These are phyloP conservation scores for Probaryconus sp. DNA, from an alignment of 1,140 invertebrate genomes.

Conservation along the genomic window DNA sequence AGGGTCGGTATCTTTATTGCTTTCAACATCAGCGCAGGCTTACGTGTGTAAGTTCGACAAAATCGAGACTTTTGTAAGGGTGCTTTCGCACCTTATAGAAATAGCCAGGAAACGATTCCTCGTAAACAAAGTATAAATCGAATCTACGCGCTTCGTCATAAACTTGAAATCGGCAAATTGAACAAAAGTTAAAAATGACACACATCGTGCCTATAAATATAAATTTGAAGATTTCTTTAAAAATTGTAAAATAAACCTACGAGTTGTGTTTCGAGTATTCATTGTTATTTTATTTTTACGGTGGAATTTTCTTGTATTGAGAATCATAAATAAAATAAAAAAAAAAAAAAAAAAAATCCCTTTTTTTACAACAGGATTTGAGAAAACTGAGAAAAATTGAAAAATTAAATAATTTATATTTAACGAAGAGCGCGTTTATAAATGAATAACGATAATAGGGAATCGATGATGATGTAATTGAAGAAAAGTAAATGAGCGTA, in stretches of 20 bases:
- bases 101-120: conserved; percentile 45
- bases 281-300: too few relatives aligned
- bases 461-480: too few relatives aligned
- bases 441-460: too few relatives aligned
- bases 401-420: too few relatives aligned
- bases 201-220: conserved; percentile 18
- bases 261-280: too few relatives aligned
- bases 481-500: background rate
- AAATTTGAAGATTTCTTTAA: conserved; percentile 10
- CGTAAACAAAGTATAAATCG: conserved; percentile 57
- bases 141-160: conserved; percentile 36
- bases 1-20: conserved; percentile 62
- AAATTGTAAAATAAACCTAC: background rate
- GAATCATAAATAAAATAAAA: too few relatives aligned
- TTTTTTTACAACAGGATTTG: too few relatives aligned
- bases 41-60: conserved; percentile 47
- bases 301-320: too few relatives aligned
- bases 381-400: too few relatives aligned
- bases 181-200: conserved; percentile 45
- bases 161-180: conserved; percentile 43
- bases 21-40: conserved; percentile 53
- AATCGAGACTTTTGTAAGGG: conserved; percentile 59
- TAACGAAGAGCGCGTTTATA: too few relatives aligned
- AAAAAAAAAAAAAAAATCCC: too few relatives aligned
- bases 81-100: conserved; percentile 57